A percentile compares a stretch with the other conserved stretches of the same genome.
Evolutionary conservation across 1,140 invertebrate genomes (phyloP).

Genomic region (Polypedilum vanderplanki): DNA sequence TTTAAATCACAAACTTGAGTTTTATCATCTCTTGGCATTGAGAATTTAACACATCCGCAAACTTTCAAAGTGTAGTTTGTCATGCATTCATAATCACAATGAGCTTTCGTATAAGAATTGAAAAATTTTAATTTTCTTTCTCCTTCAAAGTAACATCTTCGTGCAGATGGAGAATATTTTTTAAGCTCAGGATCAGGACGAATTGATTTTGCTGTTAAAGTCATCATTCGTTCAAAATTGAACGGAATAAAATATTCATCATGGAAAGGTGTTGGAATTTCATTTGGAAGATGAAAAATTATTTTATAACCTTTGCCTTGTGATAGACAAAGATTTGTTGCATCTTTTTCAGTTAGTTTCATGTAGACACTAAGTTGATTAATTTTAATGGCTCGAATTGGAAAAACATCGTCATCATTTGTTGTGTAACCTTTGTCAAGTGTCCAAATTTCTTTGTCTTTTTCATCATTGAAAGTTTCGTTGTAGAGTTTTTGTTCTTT

Average conservation of each 20-base stretch:
- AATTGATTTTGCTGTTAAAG: neutral
- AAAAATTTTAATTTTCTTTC: slow-evolving; percentile 44
- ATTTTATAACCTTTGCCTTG: neutral
- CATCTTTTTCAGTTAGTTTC: neutral
- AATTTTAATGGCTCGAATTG: neutral
- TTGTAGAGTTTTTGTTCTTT: too few relatives aligned
- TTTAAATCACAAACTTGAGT: slow-evolving; percentile 30
- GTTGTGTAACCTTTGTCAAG: neutral
- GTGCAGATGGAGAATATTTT: slow-evolving; percentile 38
- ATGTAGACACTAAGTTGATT: neutral
- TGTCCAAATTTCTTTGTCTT: neutral
- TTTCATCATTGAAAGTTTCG: too few relatives aligned
- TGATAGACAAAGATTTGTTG: neutral
- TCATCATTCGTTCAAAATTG: neutral
- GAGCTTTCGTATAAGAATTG: slow-evolving; percentile 40
- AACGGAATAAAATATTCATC: neutral
- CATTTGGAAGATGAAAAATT: neutral
- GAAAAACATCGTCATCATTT: neutral
- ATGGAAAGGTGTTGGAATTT: neutral
- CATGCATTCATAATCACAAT: slow-evolving; percentile 43
- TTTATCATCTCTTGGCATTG: neutral
- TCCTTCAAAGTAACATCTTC: slow-evolving; percentile 45
- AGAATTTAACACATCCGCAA: slow-evolving; percentile 33
- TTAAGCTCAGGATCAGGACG: neutral
- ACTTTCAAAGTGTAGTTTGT: slow-evolving; percentile 39